Base-by-base conservation (phyloP, 2,113 vertebrate species). In the Silurus meridionalis region DNA sequence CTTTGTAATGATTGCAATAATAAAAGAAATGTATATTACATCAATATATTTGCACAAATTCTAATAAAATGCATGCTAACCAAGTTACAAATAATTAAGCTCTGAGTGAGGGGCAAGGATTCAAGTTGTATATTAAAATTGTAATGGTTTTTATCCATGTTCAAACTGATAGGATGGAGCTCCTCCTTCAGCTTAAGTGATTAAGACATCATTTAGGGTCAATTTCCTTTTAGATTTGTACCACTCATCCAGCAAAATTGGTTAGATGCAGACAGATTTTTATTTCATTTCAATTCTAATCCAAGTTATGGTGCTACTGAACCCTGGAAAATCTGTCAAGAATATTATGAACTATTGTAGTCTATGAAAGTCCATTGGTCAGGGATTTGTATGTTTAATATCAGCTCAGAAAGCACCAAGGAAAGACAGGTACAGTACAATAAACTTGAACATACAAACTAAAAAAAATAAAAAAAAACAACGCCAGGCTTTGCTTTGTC, bases 211-310 rank as follows among this genome's bases (percentile, higher is more conserved):
- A 28, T 63, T 63, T 50, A 66, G 14, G n/a, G 63, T 46, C 25
- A 83, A 53, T 83, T 71, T 71, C 17, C 64, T 78, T 78, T 55
- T 15, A 78, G 74, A 78, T 78, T 78, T 78, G 11, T 66, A 17
- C 48, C 52, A 28, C 8, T 52, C 48, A 82, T 82, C 80, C 60
- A 23, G 23, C 21, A 48, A 66, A 50, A 48, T 66, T 52, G 80
- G 60, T n/a, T 82, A 50, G 15, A 66, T 25, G 46, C 11, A 14
- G 46, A n/a, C 52, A 82, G 46, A 15, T 61, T 64, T 82, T 50
- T 14, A 23, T 82, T 82, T 66, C 14, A 82, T 55, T 78, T 78
- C 52, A 78, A 28, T 55, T 25, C 25, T 78, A 78, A 78, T 78
- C 9, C 74, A 55, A 55, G 2, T 10, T 78, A 23, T 25, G 23